Evolutionary conservation across 2,797 vertebrate species (phyloP), one percentile per base, ranked within the genome.

Genomic region (Lacerta bilineata): DNA sequence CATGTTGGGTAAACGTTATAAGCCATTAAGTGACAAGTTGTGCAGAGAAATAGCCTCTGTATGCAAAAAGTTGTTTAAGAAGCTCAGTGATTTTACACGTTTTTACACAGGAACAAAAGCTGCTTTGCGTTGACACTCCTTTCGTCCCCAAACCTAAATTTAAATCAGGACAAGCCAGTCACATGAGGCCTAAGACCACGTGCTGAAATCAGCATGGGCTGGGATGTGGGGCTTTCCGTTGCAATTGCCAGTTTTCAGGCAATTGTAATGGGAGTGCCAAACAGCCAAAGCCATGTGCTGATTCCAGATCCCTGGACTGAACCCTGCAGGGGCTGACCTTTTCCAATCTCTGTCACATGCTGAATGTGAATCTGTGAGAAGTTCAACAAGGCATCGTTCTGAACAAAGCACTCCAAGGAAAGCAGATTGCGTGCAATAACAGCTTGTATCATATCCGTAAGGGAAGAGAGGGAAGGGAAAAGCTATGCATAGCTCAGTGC

Each of bases 1-100:
- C 91, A 71, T 82, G 84, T 27, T 50, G 72, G 89, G 11, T 4
- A 83, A 91, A 88, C 50, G 50, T 55, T 87, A 61, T 2, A 83
- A 77, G 46, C n/a, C 55, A 1, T 36, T 36, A 72, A 36, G 50
- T 61, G 9, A 4, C 50, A 46, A 89, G 75, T 0, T 25, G 1
- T 46, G 9, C 29, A 17, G 5, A 87, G 27, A 75, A 89, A 64
- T 68, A 69, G 25, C 25, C 13, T 10, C n/a, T 68, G 25, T 59
- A 75, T 50, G 20, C 61, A 86, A 77, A 77, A 46, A 23, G 41
- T n/a, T 75, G 55, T 29, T 41, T 33, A 39, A 84, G 33, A 25
- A 61, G 69, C 36, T 64, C 55, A 17, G 27, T 50, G 75, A 46
- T 55, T 36, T 55, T 27, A 59, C 69, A 84, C 3, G 33, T 74